Base-by-base conservation (phyloP, 2,888 invertebrate genomes). In the Ditula angustiorana region DNA sequence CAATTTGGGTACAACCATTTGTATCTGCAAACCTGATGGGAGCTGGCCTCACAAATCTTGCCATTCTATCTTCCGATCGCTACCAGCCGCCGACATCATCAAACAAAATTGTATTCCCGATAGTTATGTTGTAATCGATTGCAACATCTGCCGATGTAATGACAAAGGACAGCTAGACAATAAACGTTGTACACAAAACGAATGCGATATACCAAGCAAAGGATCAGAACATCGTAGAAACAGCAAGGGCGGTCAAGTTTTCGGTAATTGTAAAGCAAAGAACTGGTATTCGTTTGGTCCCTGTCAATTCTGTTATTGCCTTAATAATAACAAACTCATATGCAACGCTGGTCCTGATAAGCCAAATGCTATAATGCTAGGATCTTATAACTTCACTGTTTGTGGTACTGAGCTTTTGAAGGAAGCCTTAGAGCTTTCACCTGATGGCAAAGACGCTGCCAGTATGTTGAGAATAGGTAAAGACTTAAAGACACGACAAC, bases 271-370 rank as follows among this genome's bases (percentile, higher is more conserved):
- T 61, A 69, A 78, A 65, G 61, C 76, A 0, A 77, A 77, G 1
- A 81, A 72, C 53, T 90, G 90, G 88, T 90, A 90, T 56, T 84
- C 88, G 0, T 55, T 86, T 49, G 82, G 80, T 0, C 81, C 85
- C 1, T 90, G 90, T 23, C 88, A 88, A 66, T 81, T 87, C 28
- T 90, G 90, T 65, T 87, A 75, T 67, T 90, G 90, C 41, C 62
- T 82, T 1, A 77, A 79, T 7, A 71, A 77, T 71, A 83, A 84
- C 59, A 87, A 82, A 74, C 74, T 90, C 1, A 70, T 87, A 1
- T 90, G 90, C 58, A 89, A 83, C 44, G 81, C 79, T 7, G 81
- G 78, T 1, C 52, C 41, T 11, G 71, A 70, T 26, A 68, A 73
- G 35, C 13, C 67, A 0, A 74, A 72, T 13, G 73, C 70, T 46